Evolutionary conservation across 92 coral and sea anemone genomes (phyloP).

Genomic region (Scolanthus callimorphus): DNA sequence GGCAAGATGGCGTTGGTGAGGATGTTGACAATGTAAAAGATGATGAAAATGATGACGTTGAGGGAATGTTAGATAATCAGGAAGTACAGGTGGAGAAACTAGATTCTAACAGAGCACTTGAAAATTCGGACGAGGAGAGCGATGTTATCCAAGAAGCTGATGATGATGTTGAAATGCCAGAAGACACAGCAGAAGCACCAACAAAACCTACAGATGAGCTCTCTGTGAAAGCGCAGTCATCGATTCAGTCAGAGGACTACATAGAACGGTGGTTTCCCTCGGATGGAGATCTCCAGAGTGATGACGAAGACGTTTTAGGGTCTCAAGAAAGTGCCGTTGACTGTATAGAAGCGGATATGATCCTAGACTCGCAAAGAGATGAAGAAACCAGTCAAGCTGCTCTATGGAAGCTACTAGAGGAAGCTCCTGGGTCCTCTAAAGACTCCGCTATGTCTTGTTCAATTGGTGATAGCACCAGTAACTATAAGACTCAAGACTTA

Average conservation of each 20-base stretch:
- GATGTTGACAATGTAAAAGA: too few relatives aligned
- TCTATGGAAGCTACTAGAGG: too few relatives aligned
- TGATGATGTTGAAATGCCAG: neutral
- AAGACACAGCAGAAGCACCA: neutral
- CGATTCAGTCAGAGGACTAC: neutral
- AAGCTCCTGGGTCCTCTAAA: too few relatives aligned
- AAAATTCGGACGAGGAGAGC: neutral
- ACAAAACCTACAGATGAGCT: neutral
- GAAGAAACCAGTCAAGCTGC: too few relatives aligned
- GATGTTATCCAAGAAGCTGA: neutral
- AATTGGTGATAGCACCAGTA: too few relatives aligned
- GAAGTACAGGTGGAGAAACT: too few relatives aligned
- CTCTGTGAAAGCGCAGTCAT: neutral
- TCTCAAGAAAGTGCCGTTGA: slow-evolving; percentile 41
- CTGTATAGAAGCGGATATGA: slow-evolving; percentile 34
- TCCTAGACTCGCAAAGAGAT: neutral
- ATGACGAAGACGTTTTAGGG: slow-evolving; percentile 7
- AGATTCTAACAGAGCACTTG: too few relatives aligned
- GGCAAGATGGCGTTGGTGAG: too few relatives aligned
- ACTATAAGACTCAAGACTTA: too few relatives aligned
- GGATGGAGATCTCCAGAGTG: slow-evolving; percentile 5
- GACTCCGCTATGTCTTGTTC: too few relatives aligned
- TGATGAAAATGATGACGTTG: too few relatives aligned
- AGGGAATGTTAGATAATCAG: too few relatives aligned
- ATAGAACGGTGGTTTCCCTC: neutral